Conservation (phyloP, 2,888 invertebrate genomes). For the Synergus itoensis region DNA sequence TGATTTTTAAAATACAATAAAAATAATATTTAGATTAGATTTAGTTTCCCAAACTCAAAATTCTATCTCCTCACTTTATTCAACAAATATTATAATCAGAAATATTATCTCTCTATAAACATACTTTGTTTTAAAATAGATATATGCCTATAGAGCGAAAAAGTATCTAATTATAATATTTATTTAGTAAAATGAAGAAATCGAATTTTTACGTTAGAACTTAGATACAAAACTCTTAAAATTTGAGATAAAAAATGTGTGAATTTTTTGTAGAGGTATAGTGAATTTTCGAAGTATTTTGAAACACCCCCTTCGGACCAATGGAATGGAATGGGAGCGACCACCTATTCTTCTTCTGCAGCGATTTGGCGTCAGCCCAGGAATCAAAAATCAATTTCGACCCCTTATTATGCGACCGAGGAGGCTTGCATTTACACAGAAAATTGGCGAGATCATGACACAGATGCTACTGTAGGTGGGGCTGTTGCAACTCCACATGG, state of each 20-base stretch:
- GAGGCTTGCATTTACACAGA: conserved; percentile 70
- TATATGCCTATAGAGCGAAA: too few species aligned
- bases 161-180: too few species aligned
- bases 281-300: conserved; percentile 71
- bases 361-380: conserved; percentile 72
- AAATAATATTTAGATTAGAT: too few species aligned
- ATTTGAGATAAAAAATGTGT: not conserved
- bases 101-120: too few species aligned
- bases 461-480: conserved; percentile 79
- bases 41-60: too few species aligned
- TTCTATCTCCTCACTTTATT: too few species aligned
- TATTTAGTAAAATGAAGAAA: too few species aligned
- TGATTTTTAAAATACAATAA: too few species aligned
- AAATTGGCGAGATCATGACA: conserved; percentile 79
- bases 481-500: conserved; percentile 87
- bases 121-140: too few species aligned
- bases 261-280: conserved; percentile 65
- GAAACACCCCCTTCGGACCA: conserved; percentile 73
- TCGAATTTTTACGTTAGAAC: too few species aligned
- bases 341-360: conserved; percentile 59
- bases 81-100: too few species aligned
- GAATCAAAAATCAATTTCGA: conserved; percentile 65
- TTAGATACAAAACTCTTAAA: not conserved
- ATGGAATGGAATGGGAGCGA: conserved; percentile 66
- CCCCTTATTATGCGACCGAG: conserved; percentile 66